Evolutionary conservation across 2,797 vertebrate species (phyloP), one percentile per base, ranked within the genome.

Genomic region (Melanotaenia parkinsoni): DNA sequence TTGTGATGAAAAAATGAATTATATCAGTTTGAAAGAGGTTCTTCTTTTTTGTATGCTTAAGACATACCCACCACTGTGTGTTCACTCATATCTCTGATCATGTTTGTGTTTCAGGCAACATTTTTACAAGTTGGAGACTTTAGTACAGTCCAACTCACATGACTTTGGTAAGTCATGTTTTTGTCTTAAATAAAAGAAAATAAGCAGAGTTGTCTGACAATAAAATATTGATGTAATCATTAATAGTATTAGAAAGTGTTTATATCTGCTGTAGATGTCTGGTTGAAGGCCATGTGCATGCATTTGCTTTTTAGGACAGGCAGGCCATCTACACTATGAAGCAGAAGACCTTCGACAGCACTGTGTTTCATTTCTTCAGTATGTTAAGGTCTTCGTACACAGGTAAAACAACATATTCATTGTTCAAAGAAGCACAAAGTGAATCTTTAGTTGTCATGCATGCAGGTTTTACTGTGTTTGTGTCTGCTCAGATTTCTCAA

Each of bases 301-400:
- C 45, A 3, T 51, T 30, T 81, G 45, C 86, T 58, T 94, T 92
- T 77, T 70, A 99, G 98, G 95, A 80, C 96, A 96, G 89, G 94
- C 95, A 68, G 92, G 94, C 58, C 95, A 78, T 63, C 92, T 96
- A n/a, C 98, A 98, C 80, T 93, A 91, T 88, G 96, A 98, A 88
- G 96, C 97, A 28, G 95, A 95, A 38, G 94, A 93, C 69, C 93
- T 98, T 63, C 95, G 97, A 63, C 94, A 92, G 35, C 96, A 97
- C 8, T 99, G 97, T 84, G 77, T 95, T 70, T 84, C 85, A 22
- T 99, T 99, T 90, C 94, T 99, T 83, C 96, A 96, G 80, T 99
- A 98, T 84, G 89, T 98, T 63, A 99, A 98, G 92, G 96, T 97
- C 83, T 99, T 97, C 89, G 72, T 98, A 84, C 95, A 97, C 94